Evolutionary conservation across 2,888 invertebrate genomes (phyloP), one percentile per base, ranked within the genome.

Genomic region (Aspidiotus destructor): DNA sequence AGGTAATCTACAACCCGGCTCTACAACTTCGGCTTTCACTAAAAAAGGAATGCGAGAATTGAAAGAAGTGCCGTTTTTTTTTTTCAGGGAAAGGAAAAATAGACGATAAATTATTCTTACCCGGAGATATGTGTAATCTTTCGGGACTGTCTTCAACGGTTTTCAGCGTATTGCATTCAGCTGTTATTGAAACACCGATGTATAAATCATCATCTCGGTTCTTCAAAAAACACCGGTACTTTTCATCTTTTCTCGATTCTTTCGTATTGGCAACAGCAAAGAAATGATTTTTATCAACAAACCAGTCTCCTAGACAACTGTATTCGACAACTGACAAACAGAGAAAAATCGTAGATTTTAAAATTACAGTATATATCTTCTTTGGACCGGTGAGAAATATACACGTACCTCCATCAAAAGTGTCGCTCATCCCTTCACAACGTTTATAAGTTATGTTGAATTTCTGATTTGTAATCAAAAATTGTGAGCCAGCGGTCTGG

Each of bases 261-360:
- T 95, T 94, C 0, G 94, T 93, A 76, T 97, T 96, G 8, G 92
- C 92, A n/a, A 96, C 93, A 68, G 94, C 97, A 78, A 97, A 95
- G 78, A 89, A 97, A 75, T 95, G 94, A 79, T 97, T 95, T 76
- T 95, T 95, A 13, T 88, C 92, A 41, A 93, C 87, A 78, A 94
- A 93, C 94, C 95, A 95, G 80, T 94, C 92, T 1, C 94, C 95
- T 71, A 95, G 80, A 75, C 95, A 95, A 77, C 89, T 92, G 77
- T 88, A 95, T 77, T 94, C 93, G 8, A 93, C 92, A 71, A 88
- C 88, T 80, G 72, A 7, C 28, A 28, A 28, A 28, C 28, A 73
- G 75, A 71, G 70, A 72, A 71, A 70, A 41, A 68, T 61, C 53
- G 11, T 54, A 17, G 41, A 8, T 48, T 3, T 40, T 17, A 53